Evolutionary conservation across 2,113 vertebrate genomes (phyloP).

Genomic region (Globicephala melas): DNA sequence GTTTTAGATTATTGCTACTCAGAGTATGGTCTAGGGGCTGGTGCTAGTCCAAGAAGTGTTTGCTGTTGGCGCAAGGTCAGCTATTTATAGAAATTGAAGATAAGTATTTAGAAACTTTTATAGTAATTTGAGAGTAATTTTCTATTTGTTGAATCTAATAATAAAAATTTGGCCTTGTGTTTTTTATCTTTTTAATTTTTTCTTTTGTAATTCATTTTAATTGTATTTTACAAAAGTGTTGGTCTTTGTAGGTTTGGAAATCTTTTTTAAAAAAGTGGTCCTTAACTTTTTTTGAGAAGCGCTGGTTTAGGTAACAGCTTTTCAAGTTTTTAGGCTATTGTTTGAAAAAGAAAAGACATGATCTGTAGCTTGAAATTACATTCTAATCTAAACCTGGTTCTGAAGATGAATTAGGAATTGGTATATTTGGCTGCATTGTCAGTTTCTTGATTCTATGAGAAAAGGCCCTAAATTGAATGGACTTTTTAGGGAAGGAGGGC

Average conservation of each 20-base stretch:
- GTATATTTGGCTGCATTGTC: conserved; percentile 10
- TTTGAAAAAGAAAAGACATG: conserved; percentile 32
- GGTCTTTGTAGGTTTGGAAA: neutral
- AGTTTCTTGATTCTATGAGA: neutral
- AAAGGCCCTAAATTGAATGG: neutral
- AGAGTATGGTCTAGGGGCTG: neutral
- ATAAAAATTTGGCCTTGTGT: neutral
- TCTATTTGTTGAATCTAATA: conserved; percentile 15
- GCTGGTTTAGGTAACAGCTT: neutral
- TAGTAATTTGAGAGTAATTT: conserved; percentile 40
- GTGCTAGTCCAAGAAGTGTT: neutral
- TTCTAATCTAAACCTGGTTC: conserved; percentile 11
- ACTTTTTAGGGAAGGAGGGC: neutral
- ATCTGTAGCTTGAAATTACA: neutral
- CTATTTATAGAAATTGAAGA: conserved; percentile 25
- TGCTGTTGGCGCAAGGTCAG: neutral
- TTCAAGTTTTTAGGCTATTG: conserved; percentile 5
- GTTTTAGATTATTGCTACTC: conserved; percentile 4
- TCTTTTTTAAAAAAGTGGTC: neutral
- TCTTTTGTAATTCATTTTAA: neutral
- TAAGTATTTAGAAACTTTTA: conserved; percentile 20
- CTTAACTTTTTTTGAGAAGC: neutral
- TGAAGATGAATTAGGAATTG: neutral
- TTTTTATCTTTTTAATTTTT: neutral
- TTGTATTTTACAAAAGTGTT: neutral